Percentiles rank a stretch among this genome's conserved stretches.
Conservation (phyloP, 2,797 vertebrate species). For the Nothura maculosa region DNA sequence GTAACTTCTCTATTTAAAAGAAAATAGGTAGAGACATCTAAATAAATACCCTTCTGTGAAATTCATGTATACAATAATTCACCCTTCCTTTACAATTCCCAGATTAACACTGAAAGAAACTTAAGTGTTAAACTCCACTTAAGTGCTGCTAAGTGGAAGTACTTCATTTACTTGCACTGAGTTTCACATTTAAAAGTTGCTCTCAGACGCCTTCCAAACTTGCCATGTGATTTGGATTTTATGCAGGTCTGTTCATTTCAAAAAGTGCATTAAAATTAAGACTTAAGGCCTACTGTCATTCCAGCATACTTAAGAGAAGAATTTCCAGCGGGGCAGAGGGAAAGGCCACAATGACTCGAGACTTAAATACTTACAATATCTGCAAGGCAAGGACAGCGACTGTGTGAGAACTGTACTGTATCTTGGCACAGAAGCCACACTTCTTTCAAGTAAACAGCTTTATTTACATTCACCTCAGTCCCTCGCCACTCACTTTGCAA, state of each 20-base stretch:
- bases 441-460: neutral
- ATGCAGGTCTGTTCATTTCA: neutral
- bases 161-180: neutral
- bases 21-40: neutral
- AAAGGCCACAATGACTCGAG: neutral
- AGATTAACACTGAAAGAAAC: neutral
- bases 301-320: neutral
- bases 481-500: neutral
- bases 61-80: neutral
- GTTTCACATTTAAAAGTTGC: neutral
- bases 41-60: constrained; percentile 1
- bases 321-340: neutral
- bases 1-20: neutral
- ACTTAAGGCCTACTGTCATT: neutral
- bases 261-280: neutral
- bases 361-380: neutral
- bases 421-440: constrained; percentile 42
- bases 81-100: neutral
- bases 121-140: neutral
- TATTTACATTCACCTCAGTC: neutral
- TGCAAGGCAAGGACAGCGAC: constrained; percentile 15
- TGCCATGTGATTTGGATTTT: neutral
- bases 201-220: neutral
- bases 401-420: accelerated
- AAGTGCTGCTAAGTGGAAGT: accelerated